phyloP scores from a whole-genome alignment of 1,140 invertebrate species.

The Formica selysi region DNA sequence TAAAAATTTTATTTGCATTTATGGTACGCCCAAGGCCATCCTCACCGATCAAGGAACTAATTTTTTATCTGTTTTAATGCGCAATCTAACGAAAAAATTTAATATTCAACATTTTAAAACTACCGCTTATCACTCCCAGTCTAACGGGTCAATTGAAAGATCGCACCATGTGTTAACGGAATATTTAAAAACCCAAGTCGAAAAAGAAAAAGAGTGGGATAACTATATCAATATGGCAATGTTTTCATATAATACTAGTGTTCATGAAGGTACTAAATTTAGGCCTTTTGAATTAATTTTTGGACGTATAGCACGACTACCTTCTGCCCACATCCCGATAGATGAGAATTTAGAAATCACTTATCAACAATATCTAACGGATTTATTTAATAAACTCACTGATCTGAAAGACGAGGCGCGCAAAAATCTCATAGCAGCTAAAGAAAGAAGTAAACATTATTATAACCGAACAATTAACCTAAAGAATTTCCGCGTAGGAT shows the following conservation, averaged over 20 bases:
- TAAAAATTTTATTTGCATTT: conserved; percentile 50
- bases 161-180: conserved; percentile 49
- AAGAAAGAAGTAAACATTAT: conserved; percentile 61
- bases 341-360: not conserved
- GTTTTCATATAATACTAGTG: not conserved
- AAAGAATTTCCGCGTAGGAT: conserved; percentile 30
- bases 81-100: not conserved
- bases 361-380: not conserved
- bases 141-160: conserved; percentile 72
- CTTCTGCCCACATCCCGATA: not conserved
- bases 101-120: not conserved
- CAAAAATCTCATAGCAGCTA: conserved; percentile 53
- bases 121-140: conserved; percentile 7
- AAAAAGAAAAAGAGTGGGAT: no score
- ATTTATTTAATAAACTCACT: not conserved
- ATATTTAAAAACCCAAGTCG: no score
- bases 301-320: not conserved
- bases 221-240: no score
- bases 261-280: not conserved
- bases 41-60: conserved; percentile 11
- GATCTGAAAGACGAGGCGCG: conserved; percentile 34
- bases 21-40: not conserved
- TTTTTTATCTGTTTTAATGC: conserved; percentile 3
- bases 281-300: not conserved
- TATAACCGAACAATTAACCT: conserved; percentile 55